These are phyloP conservation scores for Holocentrus rufus DNA, from an alignment of 2,797 vertebrate species.

Conservation along the genomic window DNA sequence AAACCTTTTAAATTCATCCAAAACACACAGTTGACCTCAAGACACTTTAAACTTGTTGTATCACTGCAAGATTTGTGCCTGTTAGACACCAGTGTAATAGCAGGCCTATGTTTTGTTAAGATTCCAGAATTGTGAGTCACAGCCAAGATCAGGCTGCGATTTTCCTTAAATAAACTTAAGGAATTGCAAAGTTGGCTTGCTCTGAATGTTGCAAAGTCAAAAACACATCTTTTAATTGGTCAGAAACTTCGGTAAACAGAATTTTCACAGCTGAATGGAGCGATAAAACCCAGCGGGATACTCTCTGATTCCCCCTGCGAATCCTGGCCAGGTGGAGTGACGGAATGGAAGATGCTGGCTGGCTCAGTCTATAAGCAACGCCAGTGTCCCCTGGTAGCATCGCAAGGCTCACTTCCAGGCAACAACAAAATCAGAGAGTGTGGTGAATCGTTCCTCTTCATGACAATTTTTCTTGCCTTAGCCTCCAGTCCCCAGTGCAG, in stretches of 20 bases:
- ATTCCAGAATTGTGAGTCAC: too few species aligned
- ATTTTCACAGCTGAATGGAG: constrained; percentile 28
- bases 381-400: constrained; percentile 10
- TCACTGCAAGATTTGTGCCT: too few species aligned
- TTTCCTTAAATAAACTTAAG: too few species aligned
- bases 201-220: neutral
- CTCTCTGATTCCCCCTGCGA: constrained; percentile 16
- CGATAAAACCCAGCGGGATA: constrained; percentile 16
- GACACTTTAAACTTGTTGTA: neutral
- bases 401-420: constrained; percentile 28
- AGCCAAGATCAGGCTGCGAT: too few species aligned
- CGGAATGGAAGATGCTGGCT: constrained; percentile 6
- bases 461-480: constrained; percentile 1
- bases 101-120: too few species aligned
- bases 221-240: constrained; percentile 11
- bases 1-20: neutral
- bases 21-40: neutral
- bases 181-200: neutral
- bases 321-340: constrained; percentile 22
- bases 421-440: constrained; percentile 36
- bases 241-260: constrained; percentile 39
- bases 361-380: constrained; percentile 8
- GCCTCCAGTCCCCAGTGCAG: constrained; percentile 15
- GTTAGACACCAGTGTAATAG: too few species aligned
- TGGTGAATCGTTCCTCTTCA: constrained; percentile 40